These are phyloP conservation scores for Apodemus speciosus DNA, from an alignment of 2,113 vertebrate genomes.

Conservation along the genomic window DNA sequence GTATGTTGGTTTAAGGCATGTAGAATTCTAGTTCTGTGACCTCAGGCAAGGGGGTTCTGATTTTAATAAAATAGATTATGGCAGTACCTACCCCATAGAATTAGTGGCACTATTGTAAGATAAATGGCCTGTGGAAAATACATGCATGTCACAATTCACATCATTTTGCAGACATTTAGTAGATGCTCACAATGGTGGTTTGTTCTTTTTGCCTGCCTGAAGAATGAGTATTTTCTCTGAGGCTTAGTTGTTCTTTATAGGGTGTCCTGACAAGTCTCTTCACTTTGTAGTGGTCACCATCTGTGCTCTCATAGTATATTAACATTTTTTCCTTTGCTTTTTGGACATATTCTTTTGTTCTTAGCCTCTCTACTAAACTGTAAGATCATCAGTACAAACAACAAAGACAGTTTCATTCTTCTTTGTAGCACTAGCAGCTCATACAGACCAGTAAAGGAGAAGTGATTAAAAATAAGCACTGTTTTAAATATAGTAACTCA, in stretches of 20 bases:
- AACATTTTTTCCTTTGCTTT: neutral
- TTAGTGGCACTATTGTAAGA: slow-evolving; percentile 16
- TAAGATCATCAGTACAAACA: slow-evolving; percentile 9
- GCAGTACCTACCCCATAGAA: neutral
- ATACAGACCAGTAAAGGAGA: neutral
- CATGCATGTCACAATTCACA: neutral
- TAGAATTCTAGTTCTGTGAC: neutral
- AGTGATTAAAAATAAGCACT: neutral
- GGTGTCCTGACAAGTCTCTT: neutral
- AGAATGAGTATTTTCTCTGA: neutral
- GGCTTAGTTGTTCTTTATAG: neutral
- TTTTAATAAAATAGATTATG: neutral
- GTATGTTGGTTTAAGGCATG: neutral
- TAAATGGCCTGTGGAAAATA: slow-evolving; percentile 17
- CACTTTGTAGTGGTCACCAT: neutral
- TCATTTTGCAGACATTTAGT: neutral
- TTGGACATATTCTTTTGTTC: slow-evolving; percentile 5
- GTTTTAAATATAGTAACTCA: neutral
- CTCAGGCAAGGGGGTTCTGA: neutral
- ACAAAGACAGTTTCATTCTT: neutral
- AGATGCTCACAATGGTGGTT: neutral
- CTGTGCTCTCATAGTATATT: neutral
- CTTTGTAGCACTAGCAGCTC: neutral
- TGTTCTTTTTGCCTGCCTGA: neutral
- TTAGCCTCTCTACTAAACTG: neutral